Base-by-base conservation (phyloP, 2,888 invertebrate genomes). In the Achlya flavicornis region DNA sequence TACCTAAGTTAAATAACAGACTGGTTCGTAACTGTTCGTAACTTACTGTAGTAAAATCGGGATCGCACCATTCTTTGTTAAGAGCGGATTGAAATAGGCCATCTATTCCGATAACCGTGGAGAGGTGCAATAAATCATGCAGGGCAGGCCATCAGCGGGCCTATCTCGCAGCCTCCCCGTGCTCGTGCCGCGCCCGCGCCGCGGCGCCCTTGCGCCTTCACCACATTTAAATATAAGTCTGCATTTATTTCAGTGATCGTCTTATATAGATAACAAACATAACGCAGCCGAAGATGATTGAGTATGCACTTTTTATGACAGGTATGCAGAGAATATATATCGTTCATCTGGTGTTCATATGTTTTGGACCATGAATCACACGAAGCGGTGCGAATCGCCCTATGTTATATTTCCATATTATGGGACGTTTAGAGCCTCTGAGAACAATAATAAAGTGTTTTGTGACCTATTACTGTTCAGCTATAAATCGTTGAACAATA, bases 91-190 rank as follows among this genome's bases (percentile, higher is more conserved):
- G 53, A 19, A 53, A 53, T 53, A 53, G 19, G 19, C 53, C 19
- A 53, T 53, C n/a, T 53, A 53, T 53, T 19, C 19, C 53, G 53
- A 53, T 53, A 53, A 19, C 53, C 19, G n/a, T n/a, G n/a, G 19
- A 19, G 53, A 53, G 53, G 53, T 53, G 53, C 53, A 53, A 53
- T 53, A 53, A 53, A 53, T 53, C 53, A 53, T 53, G 53, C 53
- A 53, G 53, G 48, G 53, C 53, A 14, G 10, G 19, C 19, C 53
- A 53, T 16, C 53, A 53, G 53, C 19, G 19, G 53, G 53, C 53
- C 53, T 53, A 53, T 53, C 53, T 53, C 19, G 16, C 16, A 16
- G 48, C 48, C 16, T n/a, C 3, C 43, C 12, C n/a, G 14, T 6
- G 11, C n/a, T 0, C 46, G 14, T n/a, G 1, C 16, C 48, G 7